These are phyloP conservation scores for Strix occidentalis DNA, from an alignment of 2,797 vertebrate species.

Conservation along the genomic window DNA sequence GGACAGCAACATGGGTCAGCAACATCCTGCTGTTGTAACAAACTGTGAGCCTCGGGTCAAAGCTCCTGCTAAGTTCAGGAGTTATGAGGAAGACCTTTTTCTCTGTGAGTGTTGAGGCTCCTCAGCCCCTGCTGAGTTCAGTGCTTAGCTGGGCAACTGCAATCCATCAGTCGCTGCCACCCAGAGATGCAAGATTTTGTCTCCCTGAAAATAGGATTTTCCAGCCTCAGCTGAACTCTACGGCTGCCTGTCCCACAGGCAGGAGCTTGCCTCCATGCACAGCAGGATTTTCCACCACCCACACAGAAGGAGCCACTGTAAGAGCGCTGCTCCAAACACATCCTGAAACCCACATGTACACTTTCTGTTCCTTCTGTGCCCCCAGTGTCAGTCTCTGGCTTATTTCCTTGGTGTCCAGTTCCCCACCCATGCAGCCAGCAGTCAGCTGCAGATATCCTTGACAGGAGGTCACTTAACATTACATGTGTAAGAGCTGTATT, in stretches of 20 bases:
- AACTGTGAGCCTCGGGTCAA: background rate
- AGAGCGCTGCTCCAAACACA: rapidly evolving
- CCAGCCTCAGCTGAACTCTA: background rate
- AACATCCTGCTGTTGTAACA: background rate
- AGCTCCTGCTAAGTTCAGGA: background rate
- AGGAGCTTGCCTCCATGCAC: background rate
- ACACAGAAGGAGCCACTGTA: rapidly evolving
- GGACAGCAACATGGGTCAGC: background rate
- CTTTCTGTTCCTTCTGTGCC: background rate
- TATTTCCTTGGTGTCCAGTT: background rate
- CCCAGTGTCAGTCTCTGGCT: background rate
- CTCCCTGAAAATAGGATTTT: background rate
- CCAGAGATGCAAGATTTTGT: background rate
- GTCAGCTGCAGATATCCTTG: background rate
- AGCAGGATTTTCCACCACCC: background rate
- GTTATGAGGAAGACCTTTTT: background rate
- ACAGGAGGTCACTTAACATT: background rate
- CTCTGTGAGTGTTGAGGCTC: background rate
- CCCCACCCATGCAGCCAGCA: background rate
- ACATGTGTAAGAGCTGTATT: background rate
- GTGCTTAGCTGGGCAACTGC: background rate
- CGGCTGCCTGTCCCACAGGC: rapidly evolving
- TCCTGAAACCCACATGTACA: background rate
- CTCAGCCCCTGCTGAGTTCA: background rate
- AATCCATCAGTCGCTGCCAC: background rate